Base-by-base conservation (phyloP, 2,888 invertebrate species). In the Mesoligia furuncula region DNA sequence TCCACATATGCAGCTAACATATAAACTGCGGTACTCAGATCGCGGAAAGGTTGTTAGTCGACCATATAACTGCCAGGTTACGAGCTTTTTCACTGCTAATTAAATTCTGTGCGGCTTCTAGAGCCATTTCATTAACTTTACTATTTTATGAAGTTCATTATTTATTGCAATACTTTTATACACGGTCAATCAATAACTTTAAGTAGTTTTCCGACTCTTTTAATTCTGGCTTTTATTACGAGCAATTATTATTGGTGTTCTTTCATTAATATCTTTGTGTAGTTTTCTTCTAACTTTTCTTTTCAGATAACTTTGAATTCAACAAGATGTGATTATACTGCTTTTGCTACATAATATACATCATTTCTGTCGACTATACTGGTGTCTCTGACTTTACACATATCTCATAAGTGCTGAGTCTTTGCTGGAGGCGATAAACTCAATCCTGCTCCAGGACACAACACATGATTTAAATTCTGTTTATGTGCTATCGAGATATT, bases 31-130 rank as follows among this genome's bases (percentile, higher is more conserved):
- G 31, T 54, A 77, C 65, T 54, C 59, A 78, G 71, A 77, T 80
- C 39, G 64, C 54, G 61, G 62, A 15, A 80, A 81, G 75, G 76
- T 87, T 77, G 76, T 80, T 73, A 78, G 70, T 68, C 76, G 76
- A 65, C 78, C 75, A 83, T 88, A 85, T 81, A 85, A 75, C 84
- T 61, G 74, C 57, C 59, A 80, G 69, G 82, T 88, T 84, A 83
- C 82, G 84, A 84, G 80, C 81, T 65, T 73, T 79, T 80, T 77
- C 80, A 69, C 78, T 86, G 75, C 75, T 88, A 89, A 88, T 88
- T 88, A 88, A 88, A 88, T 89, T 80, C 83, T 83, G 78, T 85
- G 66, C 31, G 78, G 77, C 66, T 68, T 79, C 64, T 86, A 70
- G 45, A 71, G 77, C 78, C 66, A 82, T 78, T 77, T 80, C 54